These are phyloP conservation scores for Fragum fragum DNA, from an alignment of 2,888 invertebrate genomes.

Conservation along the genomic window DNA sequence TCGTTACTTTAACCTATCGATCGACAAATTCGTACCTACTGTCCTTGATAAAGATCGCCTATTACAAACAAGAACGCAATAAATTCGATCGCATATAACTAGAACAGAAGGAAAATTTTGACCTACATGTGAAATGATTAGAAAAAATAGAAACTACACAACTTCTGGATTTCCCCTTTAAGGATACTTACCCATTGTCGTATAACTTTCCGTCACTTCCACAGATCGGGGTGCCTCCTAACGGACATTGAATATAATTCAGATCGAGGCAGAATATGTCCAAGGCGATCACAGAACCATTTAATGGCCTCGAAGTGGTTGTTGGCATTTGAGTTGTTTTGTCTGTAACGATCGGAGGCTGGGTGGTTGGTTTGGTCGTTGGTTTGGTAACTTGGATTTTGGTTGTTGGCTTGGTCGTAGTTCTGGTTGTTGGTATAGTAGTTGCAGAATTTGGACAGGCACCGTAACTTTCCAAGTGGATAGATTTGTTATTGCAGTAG, in stretches of 20 bases:
- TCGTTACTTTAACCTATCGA: too few species aligned
- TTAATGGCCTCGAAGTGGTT: constrained; percentile 10
- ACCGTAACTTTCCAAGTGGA: constrained; percentile 48
- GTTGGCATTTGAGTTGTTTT: neutral
- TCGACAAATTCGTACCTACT: too few species aligned
- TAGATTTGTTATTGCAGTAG: constrained; percentile 43
- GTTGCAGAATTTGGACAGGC: constrained; percentile 25
- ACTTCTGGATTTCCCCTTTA: too few species aligned
- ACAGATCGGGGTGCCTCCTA: constrained; percentile 44
- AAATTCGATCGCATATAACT: too few species aligned
- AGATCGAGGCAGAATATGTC: constrained; percentile 62
- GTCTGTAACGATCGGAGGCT: neutral
- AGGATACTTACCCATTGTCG: constrained; percentile 53
- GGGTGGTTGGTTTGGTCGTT: neutral
- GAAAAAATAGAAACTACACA: too few species aligned
- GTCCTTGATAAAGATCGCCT: too few species aligned
- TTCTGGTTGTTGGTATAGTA: neutral
- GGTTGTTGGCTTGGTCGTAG: neutral
- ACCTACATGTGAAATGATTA: too few species aligned
- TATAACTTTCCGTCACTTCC: constrained; percentile 62
- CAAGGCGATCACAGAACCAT: constrained; percentile 47
- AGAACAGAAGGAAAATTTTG: too few species aligned
- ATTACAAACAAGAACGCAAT: too few species aligned
- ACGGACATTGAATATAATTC: constrained; percentile 42
- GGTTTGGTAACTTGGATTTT: neutral